Evolutionary conservation across 1,140 invertebrate genomes (phyloP), one percentile per base, ranked within the genome.

Genomic region (Watersipora subatra): DNA sequence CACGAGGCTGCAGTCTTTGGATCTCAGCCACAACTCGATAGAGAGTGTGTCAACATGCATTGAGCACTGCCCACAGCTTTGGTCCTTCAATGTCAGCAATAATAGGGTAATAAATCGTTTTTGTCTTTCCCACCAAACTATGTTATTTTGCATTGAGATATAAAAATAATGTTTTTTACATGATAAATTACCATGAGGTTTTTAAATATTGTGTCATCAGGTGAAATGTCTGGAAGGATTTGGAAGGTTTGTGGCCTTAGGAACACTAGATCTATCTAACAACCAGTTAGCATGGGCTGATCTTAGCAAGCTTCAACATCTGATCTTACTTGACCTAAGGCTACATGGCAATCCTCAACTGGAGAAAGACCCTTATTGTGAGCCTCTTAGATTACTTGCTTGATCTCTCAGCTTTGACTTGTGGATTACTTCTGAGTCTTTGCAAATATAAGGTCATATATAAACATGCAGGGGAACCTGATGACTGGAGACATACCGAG

Each of bases 311-410:
- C 72, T 80, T 7, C 66, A 73, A 19, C 75, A 80, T 65, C 65
- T 77, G 55, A 75, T 77, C 62, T 72, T 80, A 30, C 69, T 80
- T 1, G 72, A 76, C 62, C 72, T 80, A 17, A 76, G 73, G 70
- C 71, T 78, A 29, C 74, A 77, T 73, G 76, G 77, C 55, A 80
- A 80, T 67, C 68, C 65, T 12, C 68, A 74, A 28, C 67, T 80
- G 28, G 76, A 78, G 57, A 75, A 72, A 64, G 76, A 78, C 62
- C 73, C 75, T 3, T 75, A 77, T 64, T 80, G 78, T 80, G 72
- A 75, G 75, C 74, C n/a, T n/a, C n/a, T n/a, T n/a, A n/a, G n/a
- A n/a, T n/a, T n/a, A 25, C 15, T 20, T n/a, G n/a, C n/a, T n/a
- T n/a, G n/a, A n/a, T n/a, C n/a, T n/a, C n/a, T n/a, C n/a, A n/a